These are phyloP conservation scores for Myxocyprinus asiaticus DNA, from an alignment of 2,113 vertebrate genomes.

Conservation along the genomic window DNA sequence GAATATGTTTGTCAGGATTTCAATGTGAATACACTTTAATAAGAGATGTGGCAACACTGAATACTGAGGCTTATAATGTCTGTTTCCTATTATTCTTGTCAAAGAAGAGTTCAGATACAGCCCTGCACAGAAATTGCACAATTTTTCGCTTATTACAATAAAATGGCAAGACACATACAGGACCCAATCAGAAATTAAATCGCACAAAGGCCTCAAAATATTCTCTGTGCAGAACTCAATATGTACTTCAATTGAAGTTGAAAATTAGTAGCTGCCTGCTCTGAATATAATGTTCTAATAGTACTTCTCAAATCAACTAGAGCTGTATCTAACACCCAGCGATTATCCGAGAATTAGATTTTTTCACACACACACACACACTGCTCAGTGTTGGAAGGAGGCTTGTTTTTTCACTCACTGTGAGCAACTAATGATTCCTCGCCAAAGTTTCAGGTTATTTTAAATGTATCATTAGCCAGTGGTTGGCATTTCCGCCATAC, in stretches of 20 bases:
- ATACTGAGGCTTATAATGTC: too few species aligned
- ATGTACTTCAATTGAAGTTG: not conserved
- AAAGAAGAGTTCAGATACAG: too few species aligned
- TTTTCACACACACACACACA: not conserved
- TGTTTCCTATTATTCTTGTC: too few species aligned
- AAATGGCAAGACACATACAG: not conserved
- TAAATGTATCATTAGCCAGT: slow-evolving; percentile 27
- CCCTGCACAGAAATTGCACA: not conserved
- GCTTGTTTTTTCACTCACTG: not conserved
- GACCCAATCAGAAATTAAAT: slow-evolving; percentile 9
- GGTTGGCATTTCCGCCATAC: slow-evolving; percentile 22
- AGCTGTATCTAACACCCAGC: not conserved
- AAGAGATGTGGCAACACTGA: too few species aligned
- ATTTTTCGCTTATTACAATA: not conserved
- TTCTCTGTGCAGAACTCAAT: not conserved
- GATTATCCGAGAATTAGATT: not conserved
- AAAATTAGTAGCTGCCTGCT: not conserved
- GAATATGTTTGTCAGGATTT: too few species aligned
- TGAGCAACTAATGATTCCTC: slow-evolving; percentile 15
- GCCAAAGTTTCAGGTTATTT: slow-evolving; percentile 40
- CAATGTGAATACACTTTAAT: too few species aligned
- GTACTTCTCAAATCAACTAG: slow-evolving; percentile 1
- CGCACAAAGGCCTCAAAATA: not conserved
- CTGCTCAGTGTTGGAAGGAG: too few species aligned
- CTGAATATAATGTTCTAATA: not conserved